phyloP scores from a whole-genome alignment of 2,888 invertebrate genomes.

The Phorcus lineatus region DNA sequence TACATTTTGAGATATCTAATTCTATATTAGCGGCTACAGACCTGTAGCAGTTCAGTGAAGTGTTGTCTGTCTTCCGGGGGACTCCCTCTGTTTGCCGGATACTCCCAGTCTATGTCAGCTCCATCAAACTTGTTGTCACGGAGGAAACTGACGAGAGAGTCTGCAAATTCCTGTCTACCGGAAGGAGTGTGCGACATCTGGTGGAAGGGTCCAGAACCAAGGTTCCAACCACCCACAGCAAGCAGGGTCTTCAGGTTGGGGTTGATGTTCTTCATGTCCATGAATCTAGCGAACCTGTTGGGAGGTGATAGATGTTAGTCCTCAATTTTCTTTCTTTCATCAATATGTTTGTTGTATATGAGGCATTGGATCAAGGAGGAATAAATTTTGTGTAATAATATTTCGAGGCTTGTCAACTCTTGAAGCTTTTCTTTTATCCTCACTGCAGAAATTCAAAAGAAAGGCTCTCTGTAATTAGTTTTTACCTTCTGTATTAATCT shows the following conservation, averaged over 20 bases:
- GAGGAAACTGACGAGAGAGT: constrained; percentile 49
- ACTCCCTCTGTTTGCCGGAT: constrained; percentile 79
- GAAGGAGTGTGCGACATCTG: constrained; percentile 53
- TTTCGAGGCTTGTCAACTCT: too few relatives aligned
- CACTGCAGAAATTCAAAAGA: too few relatives aligned
- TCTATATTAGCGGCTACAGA: background rate
- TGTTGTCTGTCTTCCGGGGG: constrained; percentile 60
- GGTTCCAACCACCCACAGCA: constrained; percentile 95
- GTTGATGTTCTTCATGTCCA: constrained; percentile 35
- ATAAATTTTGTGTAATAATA: too few relatives aligned
- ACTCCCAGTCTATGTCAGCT: constrained; percentile 94
- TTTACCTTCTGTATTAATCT: too few relatives aligned
- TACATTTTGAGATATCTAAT: too few relatives aligned
- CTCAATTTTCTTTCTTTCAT: background rate
- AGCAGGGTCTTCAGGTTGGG: constrained; percentile 75
- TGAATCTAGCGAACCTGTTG: constrained; percentile 25
- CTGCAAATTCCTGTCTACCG: constrained; percentile 53
- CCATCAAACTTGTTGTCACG: constrained; percentile 83
- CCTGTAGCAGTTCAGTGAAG: constrained; percentile 55
- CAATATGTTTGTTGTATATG: too few relatives aligned
- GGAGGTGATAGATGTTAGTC: too few relatives aligned
- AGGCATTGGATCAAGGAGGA: too few relatives aligned
- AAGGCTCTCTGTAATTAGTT: too few relatives aligned
- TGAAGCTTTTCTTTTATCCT: too few relatives aligned
- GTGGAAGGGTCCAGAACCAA: constrained; percentile 82